A percentile compares a stretch with the other conserved stretches of the same genome.
Evolutionary conservation across 53 echinoderm and acorn worm genomes (phyloP).

Genomic region (Antedon mediterranea): DNA sequence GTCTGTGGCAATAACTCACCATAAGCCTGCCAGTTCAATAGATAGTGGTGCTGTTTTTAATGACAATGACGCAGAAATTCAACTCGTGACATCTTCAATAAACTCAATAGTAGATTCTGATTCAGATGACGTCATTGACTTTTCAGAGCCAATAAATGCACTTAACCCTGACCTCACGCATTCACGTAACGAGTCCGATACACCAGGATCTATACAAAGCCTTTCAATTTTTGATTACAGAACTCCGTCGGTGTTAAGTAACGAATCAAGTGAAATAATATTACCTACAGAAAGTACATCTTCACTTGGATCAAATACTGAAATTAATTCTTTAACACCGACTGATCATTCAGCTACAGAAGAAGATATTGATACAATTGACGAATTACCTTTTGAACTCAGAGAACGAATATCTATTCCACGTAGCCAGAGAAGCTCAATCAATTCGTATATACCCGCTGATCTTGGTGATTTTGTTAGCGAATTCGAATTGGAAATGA

Average conservation of each 20-base stretch:
- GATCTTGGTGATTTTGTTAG: not conserved
- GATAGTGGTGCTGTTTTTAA: not conserved
- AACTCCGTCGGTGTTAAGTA: not conserved
- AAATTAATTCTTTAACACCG: not conserved
- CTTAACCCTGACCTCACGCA: not conserved
- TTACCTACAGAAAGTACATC: not conserved
- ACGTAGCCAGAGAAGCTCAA: not conserved
- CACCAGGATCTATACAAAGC: not conserved
- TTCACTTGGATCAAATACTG: not conserved
- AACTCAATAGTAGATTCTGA: not conserved
- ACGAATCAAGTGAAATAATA: not conserved
- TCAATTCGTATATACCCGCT: not conserved
- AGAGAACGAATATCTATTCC: not conserved
- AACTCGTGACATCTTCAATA: not conserved
- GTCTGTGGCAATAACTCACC: not conserved
- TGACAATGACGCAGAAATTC: not conserved
- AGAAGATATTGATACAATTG: not conserved
- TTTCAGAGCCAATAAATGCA: not conserved
- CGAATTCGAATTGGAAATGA: not conserved
- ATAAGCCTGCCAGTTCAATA: not conserved
- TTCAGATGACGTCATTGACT: not conserved
- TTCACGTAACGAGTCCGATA: not conserved
- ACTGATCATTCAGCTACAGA: not conserved
- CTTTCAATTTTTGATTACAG: not conserved
- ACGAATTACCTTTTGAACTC: not conserved